Percentiles rank a stretch among this genome's conserved stretches.
Evolutionary conservation across 1,140 invertebrate genomes (phyloP).

Genomic region (Ridgeia piscesae): DNA sequence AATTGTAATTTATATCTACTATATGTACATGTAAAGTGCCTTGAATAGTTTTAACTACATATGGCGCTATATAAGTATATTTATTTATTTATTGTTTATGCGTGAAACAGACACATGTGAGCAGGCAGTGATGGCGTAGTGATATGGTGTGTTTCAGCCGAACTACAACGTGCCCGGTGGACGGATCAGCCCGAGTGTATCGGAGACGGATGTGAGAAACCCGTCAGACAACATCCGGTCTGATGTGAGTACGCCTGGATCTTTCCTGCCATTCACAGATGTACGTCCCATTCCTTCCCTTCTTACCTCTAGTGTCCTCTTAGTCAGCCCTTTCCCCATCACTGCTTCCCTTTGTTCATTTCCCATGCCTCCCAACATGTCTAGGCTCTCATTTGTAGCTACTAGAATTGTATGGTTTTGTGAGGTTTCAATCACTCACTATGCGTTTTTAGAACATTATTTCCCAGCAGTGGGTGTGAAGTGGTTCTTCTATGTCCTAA

Average conservation of each 20-base stretch:
- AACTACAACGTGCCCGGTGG: conserved; percentile 57
- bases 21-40: no score
- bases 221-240: conserved; percentile 64
- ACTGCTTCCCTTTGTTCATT: neutral
- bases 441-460: no score
- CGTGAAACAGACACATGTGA: neutral
- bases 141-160: conserved; percentile 11
- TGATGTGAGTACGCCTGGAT: conserved; percentile 56
- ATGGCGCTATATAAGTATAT: neutral
- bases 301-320: neutral
- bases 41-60: neutral
- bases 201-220: conserved; percentile 61
- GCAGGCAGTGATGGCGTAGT: neutral
- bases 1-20: no score
- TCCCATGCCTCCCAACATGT: no score
- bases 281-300: conserved; percentile 17
- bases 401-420: no score
- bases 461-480: no score
- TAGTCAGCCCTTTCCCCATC: neutral
- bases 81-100: neutral
- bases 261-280: neutral
- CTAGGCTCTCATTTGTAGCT: no score
- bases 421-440: no score
- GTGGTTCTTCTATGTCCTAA: no score
- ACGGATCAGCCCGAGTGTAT: conserved; percentile 67